These are phyloP conservation scores for Tetramorium simillimum DNA, from an alignment of 1,140 invertebrate genomes.

Conservation along the genomic window DNA sequence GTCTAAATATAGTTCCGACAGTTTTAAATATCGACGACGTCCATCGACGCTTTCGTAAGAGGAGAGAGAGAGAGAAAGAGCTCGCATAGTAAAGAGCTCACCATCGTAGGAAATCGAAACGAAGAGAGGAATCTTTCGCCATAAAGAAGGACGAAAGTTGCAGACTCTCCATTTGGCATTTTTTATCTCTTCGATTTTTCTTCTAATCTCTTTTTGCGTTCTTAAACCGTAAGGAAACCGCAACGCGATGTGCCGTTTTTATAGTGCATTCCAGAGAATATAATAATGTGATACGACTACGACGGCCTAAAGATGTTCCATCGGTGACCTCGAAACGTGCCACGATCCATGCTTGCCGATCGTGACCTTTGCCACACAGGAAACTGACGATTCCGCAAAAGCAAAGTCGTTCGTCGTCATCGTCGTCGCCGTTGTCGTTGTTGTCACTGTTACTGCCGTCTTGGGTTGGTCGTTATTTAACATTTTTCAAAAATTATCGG, in stretches of 20 bases:
- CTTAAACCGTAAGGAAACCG: no score
- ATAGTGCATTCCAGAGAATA: background rate
- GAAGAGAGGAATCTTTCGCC: no score
- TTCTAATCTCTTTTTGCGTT: no score
- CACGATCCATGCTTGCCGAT: constrained; percentile 36
- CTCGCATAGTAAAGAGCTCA: no score
- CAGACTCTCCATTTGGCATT: no score
- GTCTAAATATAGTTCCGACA: no score
- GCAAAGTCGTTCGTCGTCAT: background rate
- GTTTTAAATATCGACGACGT: no score
- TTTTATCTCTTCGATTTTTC: no score
- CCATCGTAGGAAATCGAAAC: no score
- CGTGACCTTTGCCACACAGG: constrained; percentile 52
- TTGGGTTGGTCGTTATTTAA: background rate
- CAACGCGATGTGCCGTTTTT: background rate
- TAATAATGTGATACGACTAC: background rate
- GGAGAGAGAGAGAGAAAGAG: no score
- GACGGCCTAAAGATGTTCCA: background rate
- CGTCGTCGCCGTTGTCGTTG: background rate
- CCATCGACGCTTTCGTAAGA: no score
- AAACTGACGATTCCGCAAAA: constrained; percentile 39
- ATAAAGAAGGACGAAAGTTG: no score
- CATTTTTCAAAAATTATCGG: constrained; percentile 5
- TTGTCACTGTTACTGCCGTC: background rate
- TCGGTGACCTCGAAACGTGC: constrained; percentile 20